Conservation (phyloP, 2,797 vertebrate genomes). For the Neosilurus hyrtlii region DNA sequence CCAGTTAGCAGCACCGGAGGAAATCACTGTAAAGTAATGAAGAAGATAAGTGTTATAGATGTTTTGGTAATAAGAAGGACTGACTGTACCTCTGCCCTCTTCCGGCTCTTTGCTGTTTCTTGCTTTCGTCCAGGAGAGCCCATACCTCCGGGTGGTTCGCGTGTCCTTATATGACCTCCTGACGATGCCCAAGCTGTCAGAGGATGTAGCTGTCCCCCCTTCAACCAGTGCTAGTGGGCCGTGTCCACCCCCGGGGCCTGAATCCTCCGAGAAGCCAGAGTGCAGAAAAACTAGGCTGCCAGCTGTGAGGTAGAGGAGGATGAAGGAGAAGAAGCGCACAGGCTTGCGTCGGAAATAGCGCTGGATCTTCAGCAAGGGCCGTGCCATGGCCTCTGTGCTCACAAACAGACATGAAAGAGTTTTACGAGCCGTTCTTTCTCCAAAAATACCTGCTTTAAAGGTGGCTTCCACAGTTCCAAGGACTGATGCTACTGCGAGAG, state of each 20-base stretch:
- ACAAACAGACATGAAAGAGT: conserved; percentile 44
- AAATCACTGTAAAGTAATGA: background rate
- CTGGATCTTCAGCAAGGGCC: conserved; percentile 88
- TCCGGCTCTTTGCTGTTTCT: conserved; percentile 81
- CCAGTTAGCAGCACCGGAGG: too few species aligned
- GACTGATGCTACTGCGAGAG: background rate
- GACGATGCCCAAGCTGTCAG: conserved; percentile 70
- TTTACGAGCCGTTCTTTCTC: background rate
- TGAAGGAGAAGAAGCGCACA: conserved; percentile 88
- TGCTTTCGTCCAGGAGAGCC: conserved; percentile 80
- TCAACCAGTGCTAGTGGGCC: conserved; percentile 62
- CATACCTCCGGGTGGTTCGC: conserved; percentile 68
- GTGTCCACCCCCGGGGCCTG: conserved; percentile 53
- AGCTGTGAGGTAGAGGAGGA: conserved; percentile 89
- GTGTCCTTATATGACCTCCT: conserved; percentile 77
- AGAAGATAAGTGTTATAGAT: background rate
- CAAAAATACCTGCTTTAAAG: background rate
- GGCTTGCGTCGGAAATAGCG: conserved; percentile 90
- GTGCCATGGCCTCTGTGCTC: conserved; percentile 78
- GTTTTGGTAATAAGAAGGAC: background rate
- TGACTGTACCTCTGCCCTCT: conserved; percentile 82
- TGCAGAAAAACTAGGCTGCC: conserved; percentile 93
- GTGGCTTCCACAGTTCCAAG: background rate
- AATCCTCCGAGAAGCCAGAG: conserved; percentile 79
- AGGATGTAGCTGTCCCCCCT: conserved; percentile 45